Conservation (phyloP, 2,888 invertebrate genomes). For the Chorisops tibialis region DNA sequence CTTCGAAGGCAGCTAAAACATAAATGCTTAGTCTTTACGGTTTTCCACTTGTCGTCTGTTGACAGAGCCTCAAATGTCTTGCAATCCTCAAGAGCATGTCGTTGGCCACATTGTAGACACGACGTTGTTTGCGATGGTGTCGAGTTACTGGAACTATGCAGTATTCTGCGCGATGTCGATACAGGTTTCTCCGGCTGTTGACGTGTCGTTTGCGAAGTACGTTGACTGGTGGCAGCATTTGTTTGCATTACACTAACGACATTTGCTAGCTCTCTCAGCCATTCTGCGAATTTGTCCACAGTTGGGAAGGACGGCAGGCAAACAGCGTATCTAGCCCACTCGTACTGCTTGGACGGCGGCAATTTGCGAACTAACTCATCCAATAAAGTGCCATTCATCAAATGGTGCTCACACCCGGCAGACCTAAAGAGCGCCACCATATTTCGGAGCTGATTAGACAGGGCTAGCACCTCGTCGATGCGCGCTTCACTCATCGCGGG, state of each 20-base stretch:
- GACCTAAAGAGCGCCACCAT: conserved; percentile 28
- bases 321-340: conserved; percentile 25
- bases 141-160: neutral
- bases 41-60: neutral
- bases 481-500: conserved; percentile 19
- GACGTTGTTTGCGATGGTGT: neutral
- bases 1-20: neutral
- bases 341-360: conserved; percentile 32
- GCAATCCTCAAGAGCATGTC: neutral
- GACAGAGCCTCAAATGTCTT: neutral
- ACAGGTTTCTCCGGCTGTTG: neutral
- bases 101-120: neutral
- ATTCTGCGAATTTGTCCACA: conserved; percentile 5
- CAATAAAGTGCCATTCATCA: neutral
- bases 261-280: conserved; percentile 27
- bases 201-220: neutral
- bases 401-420: neutral
- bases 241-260: conserved; percentile 24
- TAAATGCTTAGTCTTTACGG: neutral
- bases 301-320: conserved; percentile 23
- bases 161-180: neutral
- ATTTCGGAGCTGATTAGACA: conserved; percentile 22
- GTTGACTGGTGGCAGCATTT: neutral
- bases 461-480: neutral
- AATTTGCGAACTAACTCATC: conserved; percentile 12